Percentiles rank a stretch among this genome's conserved stretches.
Evolutionary conservation across 2,888 invertebrate species (phyloP).

Genomic region (Plagodis pulveraria): DNA sequence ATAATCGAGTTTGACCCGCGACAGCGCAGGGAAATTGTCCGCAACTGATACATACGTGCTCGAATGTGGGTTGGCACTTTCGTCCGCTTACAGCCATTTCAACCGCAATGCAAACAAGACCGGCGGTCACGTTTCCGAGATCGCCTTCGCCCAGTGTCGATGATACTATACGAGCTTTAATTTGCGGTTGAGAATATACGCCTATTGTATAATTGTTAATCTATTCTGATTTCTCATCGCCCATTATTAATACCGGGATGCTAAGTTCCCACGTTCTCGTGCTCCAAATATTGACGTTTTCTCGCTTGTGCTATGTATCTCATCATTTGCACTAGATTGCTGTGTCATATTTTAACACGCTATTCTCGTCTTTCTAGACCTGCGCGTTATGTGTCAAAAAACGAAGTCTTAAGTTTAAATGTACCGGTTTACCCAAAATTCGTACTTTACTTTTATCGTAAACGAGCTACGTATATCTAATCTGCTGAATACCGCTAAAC

Average conservation of each 20-base stretch:
- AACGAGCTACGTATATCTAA: conserved; percentile 12
- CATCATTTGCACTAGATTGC: conserved; percentile 37
- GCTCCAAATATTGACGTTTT: conserved; percentile 64
- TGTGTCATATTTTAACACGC: conserved; percentile 29
- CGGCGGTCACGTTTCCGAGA: conserved; percentile 70
- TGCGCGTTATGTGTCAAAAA: neutral
- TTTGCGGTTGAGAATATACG: conserved; percentile 51
- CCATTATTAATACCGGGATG: conserved; percentile 62
- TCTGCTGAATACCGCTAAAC: conserved; percentile 21
- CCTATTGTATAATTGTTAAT: conserved; percentile 58
- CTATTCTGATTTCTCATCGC: conserved; percentile 58
- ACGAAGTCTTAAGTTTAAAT: conserved; percentile 1
- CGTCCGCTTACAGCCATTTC: conserved; percentile 67
- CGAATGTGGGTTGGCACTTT: conserved; percentile 78
- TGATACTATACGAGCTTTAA: conserved; percentile 55
- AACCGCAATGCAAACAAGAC: conserved; percentile 77
- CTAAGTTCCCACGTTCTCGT: conserved; percentile 74
- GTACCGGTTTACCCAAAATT: conserved; percentile 7
- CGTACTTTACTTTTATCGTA: conserved; percentile 10
- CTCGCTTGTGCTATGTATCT: conserved; percentile 28
- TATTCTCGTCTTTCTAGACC: conserved; percentile 1
- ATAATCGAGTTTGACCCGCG: conserved; percentile 65
- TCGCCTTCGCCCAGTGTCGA: conserved; percentile 56
- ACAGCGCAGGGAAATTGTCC: conserved; percentile 73
- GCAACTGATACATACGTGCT: conserved; percentile 70